These are phyloP conservation scores for Cetoscarus ocellatus DNA, from an alignment of 2,797 vertebrate genomes.

Conservation along the genomic window DNA sequence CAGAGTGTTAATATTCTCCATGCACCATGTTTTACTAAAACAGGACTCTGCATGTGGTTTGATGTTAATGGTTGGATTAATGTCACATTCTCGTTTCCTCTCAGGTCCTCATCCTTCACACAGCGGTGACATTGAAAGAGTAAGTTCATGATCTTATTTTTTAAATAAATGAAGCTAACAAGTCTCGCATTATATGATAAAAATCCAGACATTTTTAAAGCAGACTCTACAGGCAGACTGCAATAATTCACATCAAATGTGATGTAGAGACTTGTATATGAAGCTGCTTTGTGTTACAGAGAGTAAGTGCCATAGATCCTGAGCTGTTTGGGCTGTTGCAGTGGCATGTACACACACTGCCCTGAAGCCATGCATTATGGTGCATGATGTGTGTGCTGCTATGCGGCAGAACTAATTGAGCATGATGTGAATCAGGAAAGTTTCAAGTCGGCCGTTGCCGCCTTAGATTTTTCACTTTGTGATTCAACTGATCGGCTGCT, in stretches of 20 bases:
- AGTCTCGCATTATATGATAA: not conserved
- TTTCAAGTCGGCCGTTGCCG: slow-evolving; percentile 67
- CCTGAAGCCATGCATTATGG: slow-evolving; percentile 73
- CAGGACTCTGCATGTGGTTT: slow-evolving; percentile 23
- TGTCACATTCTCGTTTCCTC: slow-evolving; percentile 60
- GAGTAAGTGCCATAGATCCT: slow-evolving; percentile 38
- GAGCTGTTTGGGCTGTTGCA: slow-evolving; percentile 70
- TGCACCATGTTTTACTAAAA: not conserved
- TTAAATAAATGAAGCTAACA: slow-evolving; percentile 11
- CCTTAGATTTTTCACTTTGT: slow-evolving; percentile 50
- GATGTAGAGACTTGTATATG: slow-evolving; percentile 3
- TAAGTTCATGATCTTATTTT: slow-evolving; percentile 70
- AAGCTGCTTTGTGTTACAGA: slow-evolving; percentile 24
- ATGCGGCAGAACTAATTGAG: slow-evolving; percentile 85
- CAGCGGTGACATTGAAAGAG: slow-evolving; percentile 85
- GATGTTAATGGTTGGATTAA: slow-evolving; percentile 34
- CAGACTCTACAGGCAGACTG: slow-evolving; percentile 21
- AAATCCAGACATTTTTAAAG: slow-evolving; percentile 6
- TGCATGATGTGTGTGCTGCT: slow-evolving; percentile 82
- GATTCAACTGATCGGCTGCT: slow-evolving; percentile 23
- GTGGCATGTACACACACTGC: slow-evolving; percentile 66
- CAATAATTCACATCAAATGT: slow-evolving; percentile 19
- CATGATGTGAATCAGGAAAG: slow-evolving; percentile 80
- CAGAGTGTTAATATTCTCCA: not conserved
- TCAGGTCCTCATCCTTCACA: slow-evolving; percentile 84